These are phyloP conservation scores for Acronicta alni DNA, from an alignment of 2,888 invertebrate genomes.

Conservation along the genomic window DNA sequence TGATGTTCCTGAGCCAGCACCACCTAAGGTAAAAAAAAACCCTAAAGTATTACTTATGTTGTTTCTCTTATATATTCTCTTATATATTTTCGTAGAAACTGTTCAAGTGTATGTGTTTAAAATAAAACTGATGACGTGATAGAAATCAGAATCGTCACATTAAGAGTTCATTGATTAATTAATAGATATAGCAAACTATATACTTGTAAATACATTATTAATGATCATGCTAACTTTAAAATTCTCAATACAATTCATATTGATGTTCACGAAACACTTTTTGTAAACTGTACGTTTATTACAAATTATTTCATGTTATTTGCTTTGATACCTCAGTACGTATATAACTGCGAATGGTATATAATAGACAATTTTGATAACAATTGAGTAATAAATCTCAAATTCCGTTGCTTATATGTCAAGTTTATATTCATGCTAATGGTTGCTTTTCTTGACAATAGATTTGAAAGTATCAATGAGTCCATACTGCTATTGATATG, in stretches of 20 bases:
- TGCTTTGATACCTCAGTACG: slow-evolving; percentile 3
- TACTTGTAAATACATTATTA: neutral
- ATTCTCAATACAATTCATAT: slow-evolving; percentile 13
- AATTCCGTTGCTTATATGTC: slow-evolving; percentile 36
- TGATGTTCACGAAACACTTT: slow-evolving; percentile 6
- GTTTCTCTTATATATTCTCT: too few species aligned
- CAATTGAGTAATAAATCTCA: slow-evolving; percentile 34
- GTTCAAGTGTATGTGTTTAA: neutral
- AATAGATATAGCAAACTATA: neutral
- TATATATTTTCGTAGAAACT: too few species aligned
- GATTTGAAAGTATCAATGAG: slow-evolving; percentile 54
- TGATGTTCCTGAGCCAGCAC: slow-evolving; percentile 91
- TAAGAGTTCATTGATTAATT: slow-evolving; percentile 14
- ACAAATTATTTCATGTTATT: slow-evolving; percentile 11
- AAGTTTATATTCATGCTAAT: slow-evolving; percentile 39
- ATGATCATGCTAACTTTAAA: slow-evolving; percentile 8
- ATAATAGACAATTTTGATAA: slow-evolving; percentile 4
- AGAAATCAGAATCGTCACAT: slow-evolving; percentile 8
- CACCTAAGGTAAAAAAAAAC: slow-evolving; percentile 82
- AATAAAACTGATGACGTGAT: slow-evolving; percentile 1
- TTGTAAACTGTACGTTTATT: neutral
- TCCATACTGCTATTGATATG: slow-evolving; percentile 37
- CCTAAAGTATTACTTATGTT: too few species aligned
- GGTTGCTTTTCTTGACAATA: slow-evolving; percentile 38
- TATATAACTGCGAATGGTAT: neutral